Evolutionary conservation across 2,888 invertebrate genomes (phyloP).

Genomic region (Nomada ruficornis): DNA sequence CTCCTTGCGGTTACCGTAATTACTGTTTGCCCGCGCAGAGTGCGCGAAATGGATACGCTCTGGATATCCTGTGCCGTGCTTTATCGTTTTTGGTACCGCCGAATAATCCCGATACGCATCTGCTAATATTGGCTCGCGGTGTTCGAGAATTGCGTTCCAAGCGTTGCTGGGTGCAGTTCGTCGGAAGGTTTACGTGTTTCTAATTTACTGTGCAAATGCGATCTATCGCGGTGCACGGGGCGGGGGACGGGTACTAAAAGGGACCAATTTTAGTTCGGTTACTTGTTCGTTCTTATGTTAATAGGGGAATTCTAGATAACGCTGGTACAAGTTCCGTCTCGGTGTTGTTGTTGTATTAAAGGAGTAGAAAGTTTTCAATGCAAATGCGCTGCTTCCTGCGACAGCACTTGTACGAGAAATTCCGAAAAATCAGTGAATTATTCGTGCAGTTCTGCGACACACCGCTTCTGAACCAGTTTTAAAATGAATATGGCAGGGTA

Average conservation of each 20-base stretch:
- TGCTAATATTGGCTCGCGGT: constrained; percentile 18
- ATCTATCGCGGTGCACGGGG: neutral
- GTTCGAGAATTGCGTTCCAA: neutral
- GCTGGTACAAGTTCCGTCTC: neutral
- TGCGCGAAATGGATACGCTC: constrained; percentile 45
- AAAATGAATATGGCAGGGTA: too few relatives aligned
- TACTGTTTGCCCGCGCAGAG: constrained; percentile 53
- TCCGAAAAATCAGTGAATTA: too few relatives aligned
- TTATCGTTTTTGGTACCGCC: constrained; percentile 31
- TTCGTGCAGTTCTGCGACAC: too few relatives aligned
- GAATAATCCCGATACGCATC: constrained; percentile 4
- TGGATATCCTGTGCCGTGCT: constrained; percentile 32
- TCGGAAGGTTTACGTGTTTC: constrained; percentile 4
- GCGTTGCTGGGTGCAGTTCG: too few relatives aligned
- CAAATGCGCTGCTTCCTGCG: too few relatives aligned
- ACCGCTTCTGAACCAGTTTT: too few relatives aligned
- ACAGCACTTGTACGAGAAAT: too few relatives aligned
- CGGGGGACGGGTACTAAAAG: neutral
- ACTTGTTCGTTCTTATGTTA: neutral
- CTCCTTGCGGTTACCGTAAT: constrained; percentile 53
- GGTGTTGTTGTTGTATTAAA: neutral
- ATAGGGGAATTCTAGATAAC: too few relatives aligned
- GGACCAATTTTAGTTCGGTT: too few relatives aligned
- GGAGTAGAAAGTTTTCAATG: neutral
- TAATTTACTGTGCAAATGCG: neutral